Evolutionary conservation across 2,113 vertebrate genomes (phyloP).

Genomic region (Felis chaus): DNA sequence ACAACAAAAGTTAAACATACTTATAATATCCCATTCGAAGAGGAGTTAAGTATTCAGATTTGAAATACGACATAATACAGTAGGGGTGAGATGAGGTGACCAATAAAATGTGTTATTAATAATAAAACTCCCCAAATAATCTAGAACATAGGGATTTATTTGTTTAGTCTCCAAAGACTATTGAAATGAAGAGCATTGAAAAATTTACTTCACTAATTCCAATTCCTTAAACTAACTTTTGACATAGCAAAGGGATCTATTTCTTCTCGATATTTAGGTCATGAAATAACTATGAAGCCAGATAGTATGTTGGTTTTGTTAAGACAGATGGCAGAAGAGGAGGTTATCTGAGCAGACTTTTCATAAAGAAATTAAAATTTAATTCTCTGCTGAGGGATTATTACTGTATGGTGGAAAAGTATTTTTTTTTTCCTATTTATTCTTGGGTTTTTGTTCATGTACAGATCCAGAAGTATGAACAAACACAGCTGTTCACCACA

Average conservation of each 20-base stretch:
- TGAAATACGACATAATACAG: background rate
- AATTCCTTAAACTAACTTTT: constrained; percentile 5
- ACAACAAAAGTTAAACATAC: background rate
- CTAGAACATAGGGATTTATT: background rate
- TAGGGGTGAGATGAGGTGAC: background rate
- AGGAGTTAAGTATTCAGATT: background rate
- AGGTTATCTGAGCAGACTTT: background rate
- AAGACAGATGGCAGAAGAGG: background rate
- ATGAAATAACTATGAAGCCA: background rate
- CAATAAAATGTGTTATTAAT: background rate
- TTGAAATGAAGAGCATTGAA: background rate
- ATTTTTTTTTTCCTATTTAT: background rate
- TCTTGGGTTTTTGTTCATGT: background rate
- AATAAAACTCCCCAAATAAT: background rate
- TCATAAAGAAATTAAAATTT: constrained; percentile 41
- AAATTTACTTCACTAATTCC: background rate
- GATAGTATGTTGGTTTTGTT: background rate
- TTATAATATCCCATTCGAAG: background rate
- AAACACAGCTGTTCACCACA: background rate
- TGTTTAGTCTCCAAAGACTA: background rate
- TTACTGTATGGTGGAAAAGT: background rate
- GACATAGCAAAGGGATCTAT: background rate
- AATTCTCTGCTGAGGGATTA: constrained; percentile 14
- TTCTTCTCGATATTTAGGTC: background rate
- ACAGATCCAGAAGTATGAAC: background rate